Evolutionary conservation across 2,797 vertebrate species (phyloP), one percentile per base, ranked within the genome.

Genomic region (Hippoglossus hippoglossus): DNA sequence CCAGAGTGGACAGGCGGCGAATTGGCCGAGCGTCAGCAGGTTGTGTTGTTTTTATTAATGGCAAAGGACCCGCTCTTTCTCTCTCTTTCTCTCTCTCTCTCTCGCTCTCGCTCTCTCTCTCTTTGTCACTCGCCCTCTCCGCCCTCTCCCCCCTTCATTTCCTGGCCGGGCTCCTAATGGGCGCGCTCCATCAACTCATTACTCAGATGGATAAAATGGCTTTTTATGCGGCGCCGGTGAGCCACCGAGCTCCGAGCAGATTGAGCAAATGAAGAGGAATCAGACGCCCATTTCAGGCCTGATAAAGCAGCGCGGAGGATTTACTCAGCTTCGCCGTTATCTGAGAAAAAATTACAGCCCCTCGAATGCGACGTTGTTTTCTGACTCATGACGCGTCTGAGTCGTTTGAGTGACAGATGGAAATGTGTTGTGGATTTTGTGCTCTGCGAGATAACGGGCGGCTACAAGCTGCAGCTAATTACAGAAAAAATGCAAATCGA

Each of bases 81-180:
- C 28, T 41, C 57, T 2, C 71, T 53, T 49, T 73, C 49, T 52
- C 28, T 41, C 57, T 2, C 60, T 64, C 71, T 53, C 49, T 73
- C 49, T 52, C 28, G n/a, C n/a, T n/a, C n/a, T n/a, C n/a, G n/a
- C n/a, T 41, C 57, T 2, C 31, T n/a, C 0, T 8, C 24, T 6
- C 31, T 18, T 28, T 21, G 19, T 47, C 41, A 28, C 46, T 51
- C 65, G 52, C 51, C 54, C 52, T 41, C 15, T 46, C 21, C 63
- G 52, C 51, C 54, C 52, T 41, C 15, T 46, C 21, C 63, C 58
- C 64, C 68, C 47, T 67, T 79, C 75, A 67, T 77, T 75, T 82
- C 79, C 75, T 91, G 87, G 88, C 85, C 72, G 5, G n/a, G 67
- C 28, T 87, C 82, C 87, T 91, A 92, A 94, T 85, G 81, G 87